Base-by-base conservation (phyloP, 1,140 invertebrate genomes). In the Chelonus insularis region DNA sequence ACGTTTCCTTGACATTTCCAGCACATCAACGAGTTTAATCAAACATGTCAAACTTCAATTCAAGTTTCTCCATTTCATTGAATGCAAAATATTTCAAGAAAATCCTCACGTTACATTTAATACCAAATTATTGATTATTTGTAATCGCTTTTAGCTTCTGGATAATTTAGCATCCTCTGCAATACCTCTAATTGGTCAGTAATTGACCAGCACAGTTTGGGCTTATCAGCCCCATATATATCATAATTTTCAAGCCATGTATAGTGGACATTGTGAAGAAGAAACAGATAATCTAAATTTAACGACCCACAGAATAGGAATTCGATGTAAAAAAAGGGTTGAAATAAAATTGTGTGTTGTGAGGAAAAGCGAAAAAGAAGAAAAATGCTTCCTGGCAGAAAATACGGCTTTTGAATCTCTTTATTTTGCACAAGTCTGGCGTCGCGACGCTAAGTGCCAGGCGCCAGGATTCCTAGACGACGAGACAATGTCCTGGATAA, bases 381-480 rank as follows among this genome's bases (percentile, higher is more conserved):
- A 4, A 37, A 37, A 37, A 37, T 11, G n/a, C 4, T 37, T 9
- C n/a, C 25, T 29, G 25, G n/a, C n/a, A n/a, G n/a, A n/a, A n/a
- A n/a, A n/a, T n/a, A n/a, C n/a, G n/a, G n/a, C n/a, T n/a, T n/a
- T n/a, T n/a, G n/a, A n/a, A n/a, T n/a, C n/a, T n/a, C n/a, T n/a
- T n/a, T n/a, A n/a, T n/a, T n/a, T n/a, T n/a, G n/a, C n/a, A n/a
- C n/a, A n/a, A n/a, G n/a, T n/a, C n/a, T n/a, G 50, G 62, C 71
- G 71, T 66, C 71, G 65, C 48, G 68, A 71, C 66, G 66, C 66
- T 60, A 62, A 29, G 25, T 4, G 55, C 48, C 36, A 51, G 68
- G 70, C 72, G 70, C 67, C 69, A 58, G 20, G 54, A 55, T 23
- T 65, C 64, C 72, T 69, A 72, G 72, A 73, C 72, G 45, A 48